Conservation (phyloP, 1,140 invertebrate genomes). For the Wiebesia pumilae region DNA sequence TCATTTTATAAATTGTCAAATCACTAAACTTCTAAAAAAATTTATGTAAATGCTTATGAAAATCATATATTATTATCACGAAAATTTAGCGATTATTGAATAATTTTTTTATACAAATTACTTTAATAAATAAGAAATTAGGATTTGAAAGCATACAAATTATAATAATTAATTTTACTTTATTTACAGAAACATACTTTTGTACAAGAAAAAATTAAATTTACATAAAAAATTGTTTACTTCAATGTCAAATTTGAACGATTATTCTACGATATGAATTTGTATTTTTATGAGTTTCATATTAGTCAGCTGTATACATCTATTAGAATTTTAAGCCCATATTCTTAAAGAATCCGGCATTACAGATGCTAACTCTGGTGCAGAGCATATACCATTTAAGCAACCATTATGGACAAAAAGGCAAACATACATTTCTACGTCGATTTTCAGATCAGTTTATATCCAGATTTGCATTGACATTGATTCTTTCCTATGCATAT, state of each 20-base stretch:
- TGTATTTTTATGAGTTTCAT: background rate
- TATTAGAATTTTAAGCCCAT: constrained; percentile 79
- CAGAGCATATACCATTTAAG: constrained; percentile 75
- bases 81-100: too few relatives aligned
- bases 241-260: too few relatives aligned
- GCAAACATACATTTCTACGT: constrained; percentile 68
- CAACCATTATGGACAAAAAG: constrained; percentile 75
- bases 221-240: too few relatives aligned
- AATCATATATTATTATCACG: too few relatives aligned
- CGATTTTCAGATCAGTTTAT: constrained; percentile 59
- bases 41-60: too few relatives aligned
- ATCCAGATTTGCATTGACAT: constrained; percentile 74
- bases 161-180: background rate
- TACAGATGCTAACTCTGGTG: constrained; percentile 77
- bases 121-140: background rate
- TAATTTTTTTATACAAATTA: background rate
- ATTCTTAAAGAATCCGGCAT: constrained; percentile 78
- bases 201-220: too few relatives aligned
- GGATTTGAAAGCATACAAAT: background rate
- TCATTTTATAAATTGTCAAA: too few relatives aligned
- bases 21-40: too few relatives aligned
- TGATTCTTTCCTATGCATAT: constrained; percentile 71
- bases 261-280: constrained; percentile 10
- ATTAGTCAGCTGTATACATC: constrained; percentile 71
- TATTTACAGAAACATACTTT: too few relatives aligned